Percentiles rank a stretch among this genome's conserved stretches.
phyloP scores from a whole-genome alignment of 2,797 vertebrate species.

The Momotus momota region DNA sequence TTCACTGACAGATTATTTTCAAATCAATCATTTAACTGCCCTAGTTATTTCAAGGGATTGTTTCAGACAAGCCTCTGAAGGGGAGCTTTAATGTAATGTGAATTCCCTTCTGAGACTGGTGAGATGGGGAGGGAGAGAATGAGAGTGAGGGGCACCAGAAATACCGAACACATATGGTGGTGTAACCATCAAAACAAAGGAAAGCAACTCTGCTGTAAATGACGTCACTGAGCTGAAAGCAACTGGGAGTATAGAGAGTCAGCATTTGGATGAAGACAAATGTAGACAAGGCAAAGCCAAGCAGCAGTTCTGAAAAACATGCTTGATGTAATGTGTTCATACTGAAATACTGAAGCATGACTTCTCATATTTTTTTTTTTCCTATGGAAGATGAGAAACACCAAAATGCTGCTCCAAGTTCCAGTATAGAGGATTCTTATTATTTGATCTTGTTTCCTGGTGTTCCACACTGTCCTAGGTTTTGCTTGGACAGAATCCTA shows the following conservation, averaged over 20 bases:
- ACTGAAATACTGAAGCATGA: neutral
- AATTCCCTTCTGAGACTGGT: conserved; percentile 25
- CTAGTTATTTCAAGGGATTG: conserved; percentile 45
- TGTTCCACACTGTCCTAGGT: neutral
- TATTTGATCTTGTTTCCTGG: neutral
- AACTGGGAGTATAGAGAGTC: neutral
- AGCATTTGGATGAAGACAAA: conserved; percentile 25
- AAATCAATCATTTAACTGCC: conserved; percentile 12
- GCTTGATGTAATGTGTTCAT: conserved; percentile 3
- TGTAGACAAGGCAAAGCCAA: conserved; percentile 23
- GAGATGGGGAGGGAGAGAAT: neutral
- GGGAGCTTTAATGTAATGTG: conserved; percentile 9
- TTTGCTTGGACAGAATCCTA: neutral
- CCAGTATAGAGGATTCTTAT: neutral
- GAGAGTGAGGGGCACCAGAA: conserved; percentile 1
- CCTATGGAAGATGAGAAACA: neutral
- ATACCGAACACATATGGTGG: conserved; percentile 26
- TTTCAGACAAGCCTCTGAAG: conserved; percentile 22
- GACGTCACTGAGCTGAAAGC: neutral
- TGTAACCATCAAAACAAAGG: conserved; percentile 17
- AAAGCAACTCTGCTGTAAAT: neutral
- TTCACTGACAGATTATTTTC: conserved; percentile 17
- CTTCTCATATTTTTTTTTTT: neutral
- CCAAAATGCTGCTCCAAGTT: neutral
- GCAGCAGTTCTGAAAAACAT: neutral